Evolutionary conservation across 2,888 invertebrate species (phyloP), one percentile per base, ranked within the genome.

Genomic region (Himalopsyche japonica): DNA sequence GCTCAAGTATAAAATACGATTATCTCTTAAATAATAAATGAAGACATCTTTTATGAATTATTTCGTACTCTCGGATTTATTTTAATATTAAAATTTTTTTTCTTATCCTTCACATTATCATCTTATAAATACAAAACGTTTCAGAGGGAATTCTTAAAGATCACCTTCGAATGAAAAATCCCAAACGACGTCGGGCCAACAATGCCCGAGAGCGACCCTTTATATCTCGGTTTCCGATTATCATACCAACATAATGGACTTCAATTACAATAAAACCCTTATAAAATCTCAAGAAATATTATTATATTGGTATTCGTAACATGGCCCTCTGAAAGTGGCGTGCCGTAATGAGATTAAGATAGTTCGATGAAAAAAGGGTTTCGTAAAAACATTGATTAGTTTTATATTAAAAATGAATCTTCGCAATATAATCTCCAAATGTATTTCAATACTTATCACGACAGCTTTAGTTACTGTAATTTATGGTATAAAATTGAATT

Each of bases 231-330:
- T 80, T 82, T 76, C 79, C 82, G 85, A 86, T 86, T 86, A 85
- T 85, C 83, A 85, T 86, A 84, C 64, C 77, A 49, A 82, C 80
- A 87, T 84, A 87, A 87, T 87, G 87, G 86, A 79, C 57, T 81
- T 81, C 86, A 86, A 86, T 86, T 86, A 86, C 85, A 86, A 86
- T 86, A 86, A 86, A 84, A 85, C 82, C 81, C 84, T 70, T 79
- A 86, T 84, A 79, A 84, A 85, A 86, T 85, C 85, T 82, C 81
- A 37, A 76, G 79, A 84, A 84, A 84, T 80, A 84, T 70, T 80
- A 83, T 84, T 76, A 82, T 86, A 84, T 86, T 82, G 84, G 86
- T 86, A 86, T 86, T 86, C 84, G 78, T 32, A 48, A 79, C 82
- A 81, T 77, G 57, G 64, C 20, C 70, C 82, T 76, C 77, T 82